Percentiles rank a stretch among this genome's conserved stretches.
These are phyloP conservation scores for Distichodus sexfasciatus DNA, from an alignment of 2,797 vertebrate species.

Conservation along the genomic window DNA sequence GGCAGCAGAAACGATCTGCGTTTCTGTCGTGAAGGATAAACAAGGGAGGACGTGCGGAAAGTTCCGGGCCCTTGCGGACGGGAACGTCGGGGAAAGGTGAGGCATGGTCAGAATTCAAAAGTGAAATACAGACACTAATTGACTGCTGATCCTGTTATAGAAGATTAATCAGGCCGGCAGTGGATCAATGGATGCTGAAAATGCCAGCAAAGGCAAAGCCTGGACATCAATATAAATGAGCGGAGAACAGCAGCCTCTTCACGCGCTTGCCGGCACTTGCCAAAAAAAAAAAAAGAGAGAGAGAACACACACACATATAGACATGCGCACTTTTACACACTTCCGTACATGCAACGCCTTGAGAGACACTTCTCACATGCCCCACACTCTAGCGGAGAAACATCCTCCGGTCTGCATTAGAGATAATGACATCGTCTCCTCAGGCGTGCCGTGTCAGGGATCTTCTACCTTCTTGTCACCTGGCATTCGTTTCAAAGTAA, in stretches of 20 bases:
- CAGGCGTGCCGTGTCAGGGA: conserved; percentile 7
- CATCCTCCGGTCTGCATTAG: conserved; percentile 17
- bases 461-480: conserved; percentile 21
- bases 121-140: conserved; percentile 47
- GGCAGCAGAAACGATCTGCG: neutral
- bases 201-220: conserved; percentile 40
- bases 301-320: conserved; percentile 7
- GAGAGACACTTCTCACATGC: conserved; percentile 2
- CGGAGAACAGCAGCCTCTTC: conserved; percentile 26
- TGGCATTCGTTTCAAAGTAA: conserved; percentile 22
- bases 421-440: conserved; percentile 12
- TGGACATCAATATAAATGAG: conserved; percentile 48
- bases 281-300: too few species aligned
- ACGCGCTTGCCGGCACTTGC: conserved; percentile 5
- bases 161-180: conserved; percentile 50
- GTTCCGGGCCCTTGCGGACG: neutral
- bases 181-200: conserved; percentile 53
- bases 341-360: neutral
- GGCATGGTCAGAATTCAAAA: conserved; percentile 37
- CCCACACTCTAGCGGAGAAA: neutral
- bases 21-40: conserved; percentile 5
- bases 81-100: conserved; percentile 26
- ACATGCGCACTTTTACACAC: neutral
- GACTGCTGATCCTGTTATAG: conserved; percentile 53
- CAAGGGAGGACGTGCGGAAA: neutral